Evolutionary conservation across 2,113 vertebrate genomes (phyloP), one percentile per base, ranked within the genome.

Genomic region (Alouatta palliata): DNA sequence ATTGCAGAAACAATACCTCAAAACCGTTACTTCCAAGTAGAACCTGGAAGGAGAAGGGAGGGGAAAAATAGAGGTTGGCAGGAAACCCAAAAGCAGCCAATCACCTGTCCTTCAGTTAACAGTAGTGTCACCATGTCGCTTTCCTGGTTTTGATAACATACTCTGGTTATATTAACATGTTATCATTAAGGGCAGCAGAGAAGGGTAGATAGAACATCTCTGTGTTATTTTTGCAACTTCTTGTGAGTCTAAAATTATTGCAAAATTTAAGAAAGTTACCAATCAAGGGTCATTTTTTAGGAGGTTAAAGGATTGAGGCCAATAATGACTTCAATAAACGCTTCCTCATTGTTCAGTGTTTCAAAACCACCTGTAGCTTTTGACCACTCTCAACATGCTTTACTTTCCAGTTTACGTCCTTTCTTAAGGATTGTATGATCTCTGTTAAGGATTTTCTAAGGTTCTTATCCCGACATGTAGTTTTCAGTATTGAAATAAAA

Each of bases 401-500:
- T 94, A 91, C 68, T 94, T 68, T 82, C 37, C 95, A 95, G 58
- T 66, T 56, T 91, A 95, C 25, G 7, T 80, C 14, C 70, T 96
- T 87, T 87, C 80, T 86, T 85, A 92, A 77, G 58, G 82, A 64
- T 75, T 77, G 83, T 87, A 87, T 85, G 77, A n/a, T 45, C 45
- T 95, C 90, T 79, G 20, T 93, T 94, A 56, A 77, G 21, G 27
- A 37, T 73, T 80, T 95, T 95, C 96, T 61, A 77, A 93, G 61
- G 66, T 52, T 80, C 70, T 96, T 94, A 88, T 96, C 80, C 97
- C 92, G 61, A 95, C 45, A 91, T 84, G 95, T 56, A 73, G 58
- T 83, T 96, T 96, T 76, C 86, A 94, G 77, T 81, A 95, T 12
- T 94, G 80, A 93, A 93, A 97, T 61, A 90, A 91, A 98, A 96